phyloP scores from a whole-genome alignment of 2,888 invertebrate species.

The Dicyrtomina minuta region DNA sequence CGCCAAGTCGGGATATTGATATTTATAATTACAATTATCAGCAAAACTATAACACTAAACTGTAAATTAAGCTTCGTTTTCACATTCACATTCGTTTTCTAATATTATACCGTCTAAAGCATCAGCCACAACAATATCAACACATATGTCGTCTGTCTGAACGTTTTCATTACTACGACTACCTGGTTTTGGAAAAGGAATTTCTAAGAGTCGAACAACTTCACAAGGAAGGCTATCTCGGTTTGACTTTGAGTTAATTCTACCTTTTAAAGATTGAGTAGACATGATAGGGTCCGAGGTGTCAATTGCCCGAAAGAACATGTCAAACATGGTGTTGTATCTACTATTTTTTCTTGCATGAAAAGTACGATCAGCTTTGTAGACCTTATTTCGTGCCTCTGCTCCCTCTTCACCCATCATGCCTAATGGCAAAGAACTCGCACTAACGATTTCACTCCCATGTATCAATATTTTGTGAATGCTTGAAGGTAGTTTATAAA shows the following conservation, averaged over 20 bases:
- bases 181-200: too few species aligned
- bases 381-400: conserved; percentile 32
- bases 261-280: neutral
- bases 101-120: too few species aligned
- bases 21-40: too few species aligned
- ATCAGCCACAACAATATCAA: too few species aligned
- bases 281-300: conserved; percentile 33
- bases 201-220: too few species aligned
- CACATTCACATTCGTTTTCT: too few species aligned
- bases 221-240: too few species aligned
- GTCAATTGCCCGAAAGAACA: conserved; percentile 31
- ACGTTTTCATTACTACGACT: too few species aligned
- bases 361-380: conserved; percentile 4
- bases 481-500: conserved; percentile 26
- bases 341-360: conserved; percentile 34
- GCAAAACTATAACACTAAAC: too few species aligned
- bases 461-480: conserved; percentile 38
- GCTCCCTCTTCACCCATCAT: conserved; percentile 35
- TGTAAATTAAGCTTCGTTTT: too few species aligned
- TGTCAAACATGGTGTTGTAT: conserved; percentile 22
- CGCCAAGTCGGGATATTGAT: too few species aligned
- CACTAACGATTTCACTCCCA: conserved; percentile 14
- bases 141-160: too few species aligned
- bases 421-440: conserved; percentile 26
- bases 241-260: neutral